Evolutionary conservation across 2,113 vertebrate species (phyloP).

Genomic region (Lontra canadensis): DNA sequence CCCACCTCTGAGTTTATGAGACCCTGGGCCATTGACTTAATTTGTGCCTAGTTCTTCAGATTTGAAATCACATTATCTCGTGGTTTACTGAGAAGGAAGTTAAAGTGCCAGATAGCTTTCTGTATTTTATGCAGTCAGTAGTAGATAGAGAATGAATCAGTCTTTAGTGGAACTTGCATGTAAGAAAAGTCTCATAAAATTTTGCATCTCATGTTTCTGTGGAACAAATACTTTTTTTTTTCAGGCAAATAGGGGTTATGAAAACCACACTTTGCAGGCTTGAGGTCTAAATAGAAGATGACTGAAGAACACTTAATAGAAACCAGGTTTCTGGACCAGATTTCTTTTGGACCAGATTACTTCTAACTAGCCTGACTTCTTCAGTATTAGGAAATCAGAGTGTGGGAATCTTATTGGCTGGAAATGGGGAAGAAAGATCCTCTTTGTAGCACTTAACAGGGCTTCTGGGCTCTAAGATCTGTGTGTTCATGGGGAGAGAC

Average conservation of each 20-base stretch:
- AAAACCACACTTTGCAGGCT: background rate
- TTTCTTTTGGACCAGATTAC: background rate
- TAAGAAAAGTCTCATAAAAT: constrained; percentile 1
- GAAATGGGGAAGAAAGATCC: background rate
- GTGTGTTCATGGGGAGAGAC: background rate
- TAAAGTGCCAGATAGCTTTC: background rate
- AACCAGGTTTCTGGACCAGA: background rate
- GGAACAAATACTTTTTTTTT: background rate
- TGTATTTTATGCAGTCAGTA: background rate
- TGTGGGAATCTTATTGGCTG: background rate
- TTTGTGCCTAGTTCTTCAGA: background rate
- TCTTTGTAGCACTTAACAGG: background rate
- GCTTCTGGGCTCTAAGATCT: background rate
- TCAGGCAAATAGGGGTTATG: background rate
- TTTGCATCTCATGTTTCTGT: constrained; percentile 6
- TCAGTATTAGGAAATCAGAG: background rate
- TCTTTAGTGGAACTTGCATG: background rate
- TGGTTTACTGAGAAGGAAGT: constrained; percentile 2
- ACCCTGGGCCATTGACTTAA: background rate
- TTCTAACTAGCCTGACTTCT: background rate
- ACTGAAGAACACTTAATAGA: background rate
- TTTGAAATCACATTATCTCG: background rate
- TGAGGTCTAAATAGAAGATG: background rate
- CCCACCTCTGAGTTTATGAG: background rate
- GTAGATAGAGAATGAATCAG: background rate